Base-by-base conservation (phyloP, 2,888 invertebrate species). In the Spisula subtruncata region DNA sequence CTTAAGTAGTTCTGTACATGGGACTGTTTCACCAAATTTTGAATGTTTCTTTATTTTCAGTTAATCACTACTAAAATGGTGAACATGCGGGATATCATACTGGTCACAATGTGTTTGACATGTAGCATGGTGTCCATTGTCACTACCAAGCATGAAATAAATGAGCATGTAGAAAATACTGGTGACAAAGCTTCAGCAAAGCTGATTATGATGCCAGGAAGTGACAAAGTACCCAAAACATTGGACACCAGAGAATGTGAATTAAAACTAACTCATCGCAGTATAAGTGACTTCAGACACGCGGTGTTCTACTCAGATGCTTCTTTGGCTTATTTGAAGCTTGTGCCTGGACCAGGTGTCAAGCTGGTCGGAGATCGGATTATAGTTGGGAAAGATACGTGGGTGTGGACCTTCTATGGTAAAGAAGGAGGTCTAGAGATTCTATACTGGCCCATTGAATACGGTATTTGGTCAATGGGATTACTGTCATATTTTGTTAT, bases 381-480 rank as follows among this genome's bases (percentile, higher is more conserved):
- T 18, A 71, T 80, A 25, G 82, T 91, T 60, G 89, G 83, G 5
- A 86, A 83, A 48, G 29, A 66, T 14, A 25, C 80, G n/a, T 91
- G 91, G 91, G 85, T 89, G 14, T 91, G 91, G 91, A 91, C 91
- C 0, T 91, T 80, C 54, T 80, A 14, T n/a, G 91, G 91, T 5
- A 87, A 89, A 35, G 51, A 85, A 48, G 91, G 91, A 0, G 86
- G 75, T 5, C 51, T 88, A 2, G 86, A 86, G 25, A 87, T 91
- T 66, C 81, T 91, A 25, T 85, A 83, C 0, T 91, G 91, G 91
- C 91, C 91, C 0, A 32, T 86, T n/a, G 88, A 90, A 46, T 90
- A 91, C 54, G 81, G 84, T 0, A 88, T 91, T 2, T 93, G 93
- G 93, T 93, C 93, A 5, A 51, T 93, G 32, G 90, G 90, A 5